Evolutionary conservation across 2,888 invertebrate species (phyloP).

Genomic region (Clostera curtula): DNA sequence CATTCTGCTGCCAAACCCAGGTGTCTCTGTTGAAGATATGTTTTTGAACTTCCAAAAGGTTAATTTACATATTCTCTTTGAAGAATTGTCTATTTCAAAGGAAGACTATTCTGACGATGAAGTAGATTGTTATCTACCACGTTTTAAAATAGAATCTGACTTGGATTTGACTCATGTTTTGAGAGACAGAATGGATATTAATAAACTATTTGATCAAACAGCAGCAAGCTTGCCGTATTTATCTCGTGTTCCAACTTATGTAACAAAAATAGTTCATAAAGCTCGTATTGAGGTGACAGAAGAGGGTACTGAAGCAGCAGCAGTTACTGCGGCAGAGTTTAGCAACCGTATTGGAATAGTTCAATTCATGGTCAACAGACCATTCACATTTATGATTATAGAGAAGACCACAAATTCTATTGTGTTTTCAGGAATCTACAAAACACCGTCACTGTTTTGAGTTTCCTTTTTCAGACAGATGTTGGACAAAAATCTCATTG

Average conservation of each 20-base stretch:
- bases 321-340: constrained; percentile 68
- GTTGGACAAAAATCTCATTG: too few species aligned
- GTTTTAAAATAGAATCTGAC: constrained; percentile 75
- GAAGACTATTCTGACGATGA: constrained; percentile 75
- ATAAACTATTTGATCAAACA: constrained; percentile 73
- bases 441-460: constrained; percentile 46
- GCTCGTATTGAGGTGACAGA: constrained; percentile 84
- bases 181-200: constrained; percentile 49
- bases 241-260: constrained; percentile 61
- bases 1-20: constrained; percentile 77
- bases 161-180: constrained; percentile 71
- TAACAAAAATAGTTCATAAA: constrained; percentile 79
- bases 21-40: constrained; percentile 66
- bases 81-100: constrained; percentile 59
- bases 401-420: constrained; percentile 74
- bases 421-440: constrained; percentile 59
- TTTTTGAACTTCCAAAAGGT: constrained; percentile 62
- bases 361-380: constrained; percentile 77
- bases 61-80: constrained; percentile 65
- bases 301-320: constrained; percentile 81
- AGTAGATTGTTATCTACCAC: constrained; percentile 78
- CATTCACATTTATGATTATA: constrained; percentile 80
- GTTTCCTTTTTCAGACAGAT: neutral
- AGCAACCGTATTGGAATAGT: constrained; percentile 71
- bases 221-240: constrained; percentile 55